These are phyloP conservation scores for Falcunculus frontatus DNA, from an alignment of 2,113 vertebrate species.

Conservation along the genomic window DNA sequence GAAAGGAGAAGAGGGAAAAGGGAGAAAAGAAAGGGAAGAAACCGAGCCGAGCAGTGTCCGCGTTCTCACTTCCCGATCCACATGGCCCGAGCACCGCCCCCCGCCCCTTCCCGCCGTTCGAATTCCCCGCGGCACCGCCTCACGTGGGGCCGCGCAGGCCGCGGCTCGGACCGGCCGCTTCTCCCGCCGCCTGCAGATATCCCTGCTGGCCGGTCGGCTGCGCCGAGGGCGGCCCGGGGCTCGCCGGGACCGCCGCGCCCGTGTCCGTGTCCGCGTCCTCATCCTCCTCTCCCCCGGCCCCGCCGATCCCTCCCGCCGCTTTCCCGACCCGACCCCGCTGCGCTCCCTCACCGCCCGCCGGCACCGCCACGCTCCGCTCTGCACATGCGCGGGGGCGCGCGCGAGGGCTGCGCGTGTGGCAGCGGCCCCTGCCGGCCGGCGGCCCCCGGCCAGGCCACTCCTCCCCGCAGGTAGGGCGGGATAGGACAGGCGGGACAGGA, in stretches of 20 bases:
- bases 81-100: background rate
- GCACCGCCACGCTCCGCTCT: background rate
- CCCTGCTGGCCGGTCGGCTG: background rate
- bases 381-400: background rate
- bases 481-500: too few relatives aligned
- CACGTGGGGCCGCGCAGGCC: background rate
- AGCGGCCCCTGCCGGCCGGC: background rate
- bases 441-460: background rate
- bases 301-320: background rate
- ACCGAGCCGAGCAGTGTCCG: background rate
- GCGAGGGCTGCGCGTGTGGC: accelerated
- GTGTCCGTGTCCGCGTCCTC: background rate
- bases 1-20: background rate
- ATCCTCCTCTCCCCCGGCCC: background rate
- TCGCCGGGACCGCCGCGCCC: background rate
- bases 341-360: background rate
- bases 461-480: background rate
- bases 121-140: background rate
- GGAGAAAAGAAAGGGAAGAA: background rate
- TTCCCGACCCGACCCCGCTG: background rate
- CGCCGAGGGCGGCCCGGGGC: background rate
- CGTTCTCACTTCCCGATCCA: background rate
- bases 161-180: background rate
- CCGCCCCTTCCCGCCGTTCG: background rate
- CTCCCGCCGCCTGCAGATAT: background rate